Evolutionary conservation across 2,113 vertebrate species (phyloP).

Genomic region (Nesogale talazaci): DNA sequence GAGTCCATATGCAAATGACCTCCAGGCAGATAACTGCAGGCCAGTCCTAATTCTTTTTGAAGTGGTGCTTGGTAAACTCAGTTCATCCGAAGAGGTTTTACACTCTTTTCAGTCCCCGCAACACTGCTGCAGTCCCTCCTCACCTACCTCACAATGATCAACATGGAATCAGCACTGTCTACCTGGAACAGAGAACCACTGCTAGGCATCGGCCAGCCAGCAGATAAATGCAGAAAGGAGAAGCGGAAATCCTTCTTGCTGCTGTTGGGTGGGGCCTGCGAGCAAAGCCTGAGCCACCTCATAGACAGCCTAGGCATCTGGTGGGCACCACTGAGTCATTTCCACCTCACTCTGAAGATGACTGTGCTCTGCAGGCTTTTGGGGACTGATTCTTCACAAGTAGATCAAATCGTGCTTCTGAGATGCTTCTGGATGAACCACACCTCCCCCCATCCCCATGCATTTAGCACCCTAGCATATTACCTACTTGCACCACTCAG

Average conservation of each 20-base stretch:
- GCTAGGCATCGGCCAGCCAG: accelerated
- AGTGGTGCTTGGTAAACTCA: not conserved
- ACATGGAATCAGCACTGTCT: not conserved
- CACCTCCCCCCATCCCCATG: not conserved
- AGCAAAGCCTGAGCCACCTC: not conserved
- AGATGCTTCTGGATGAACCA: not conserved
- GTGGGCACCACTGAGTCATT: too few species aligned
- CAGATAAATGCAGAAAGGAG: not conserved
- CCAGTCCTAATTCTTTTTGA: not conserved
- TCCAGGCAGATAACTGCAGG: not conserved
- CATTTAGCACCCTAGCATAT: not conserved
- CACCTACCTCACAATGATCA: not conserved
- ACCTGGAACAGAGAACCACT: not conserved
- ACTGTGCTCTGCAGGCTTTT: not conserved
- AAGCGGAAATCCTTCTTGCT: not conserved
- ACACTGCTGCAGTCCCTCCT: not conserved
- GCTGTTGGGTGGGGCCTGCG: accelerated
- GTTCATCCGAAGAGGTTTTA: not conserved
- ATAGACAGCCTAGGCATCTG: too few species aligned
- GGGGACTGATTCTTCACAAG: not conserved
- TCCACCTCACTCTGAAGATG: not conserved
- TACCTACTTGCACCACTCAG: not conserved
- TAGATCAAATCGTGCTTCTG: not conserved
- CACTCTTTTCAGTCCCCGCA: not conserved
- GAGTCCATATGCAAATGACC: not conserved